phyloP scores from a whole-genome alignment of 2,888 invertebrate genomes.

The Spodoptera picta region DNA sequence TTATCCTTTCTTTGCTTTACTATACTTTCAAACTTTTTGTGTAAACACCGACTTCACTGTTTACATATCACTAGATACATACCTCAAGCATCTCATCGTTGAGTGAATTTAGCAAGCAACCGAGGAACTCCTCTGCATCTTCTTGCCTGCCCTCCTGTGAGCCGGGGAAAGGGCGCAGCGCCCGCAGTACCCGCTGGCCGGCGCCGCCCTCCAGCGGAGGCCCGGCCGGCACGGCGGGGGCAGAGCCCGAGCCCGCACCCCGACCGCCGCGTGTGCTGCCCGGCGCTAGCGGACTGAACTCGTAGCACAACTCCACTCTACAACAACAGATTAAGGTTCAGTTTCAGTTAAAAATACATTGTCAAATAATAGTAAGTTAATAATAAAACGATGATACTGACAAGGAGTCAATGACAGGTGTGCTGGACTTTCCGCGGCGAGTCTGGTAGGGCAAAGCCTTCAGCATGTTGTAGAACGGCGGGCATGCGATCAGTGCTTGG shows the following conservation, averaged over 20 bases:
- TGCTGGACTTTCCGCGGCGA: conserved; percentile 89
- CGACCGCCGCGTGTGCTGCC: conserved; percentile 66
- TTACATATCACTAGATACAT: conserved; percentile 7
- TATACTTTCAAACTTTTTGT: too few species aligned
- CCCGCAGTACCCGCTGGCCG: conserved; percentile 95
- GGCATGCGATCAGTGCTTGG: conserved; percentile 97
- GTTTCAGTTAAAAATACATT: too few species aligned
- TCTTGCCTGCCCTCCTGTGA: conserved; percentile 96
- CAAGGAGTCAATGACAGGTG: conserved; percentile 97
- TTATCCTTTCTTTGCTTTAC: too few species aligned
- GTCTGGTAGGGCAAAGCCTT: conserved; percentile 92
- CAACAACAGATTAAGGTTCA: too few species aligned
- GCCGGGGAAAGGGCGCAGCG: conserved; percentile 90
- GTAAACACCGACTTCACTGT: too few species aligned
- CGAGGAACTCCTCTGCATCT: conserved; percentile 99
- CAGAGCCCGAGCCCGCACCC: conserved; percentile 72
- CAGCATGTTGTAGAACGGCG: conserved; percentile 97
- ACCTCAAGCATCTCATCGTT: conserved; percentile 99
- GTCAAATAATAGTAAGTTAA: too few species aligned
- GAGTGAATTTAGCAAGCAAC: conserved; percentile 96
- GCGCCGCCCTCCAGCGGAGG: conserved; percentile 96
- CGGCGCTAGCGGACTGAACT: conserved; percentile 91
- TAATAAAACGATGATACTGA: conserved; percentile 85
- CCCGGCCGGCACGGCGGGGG: conserved; percentile 89
- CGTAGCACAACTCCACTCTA: conserved; percentile 93